phyloP scores from a whole-genome alignment of 2,797 vertebrate species.

The Brotula barbata region DNA sequence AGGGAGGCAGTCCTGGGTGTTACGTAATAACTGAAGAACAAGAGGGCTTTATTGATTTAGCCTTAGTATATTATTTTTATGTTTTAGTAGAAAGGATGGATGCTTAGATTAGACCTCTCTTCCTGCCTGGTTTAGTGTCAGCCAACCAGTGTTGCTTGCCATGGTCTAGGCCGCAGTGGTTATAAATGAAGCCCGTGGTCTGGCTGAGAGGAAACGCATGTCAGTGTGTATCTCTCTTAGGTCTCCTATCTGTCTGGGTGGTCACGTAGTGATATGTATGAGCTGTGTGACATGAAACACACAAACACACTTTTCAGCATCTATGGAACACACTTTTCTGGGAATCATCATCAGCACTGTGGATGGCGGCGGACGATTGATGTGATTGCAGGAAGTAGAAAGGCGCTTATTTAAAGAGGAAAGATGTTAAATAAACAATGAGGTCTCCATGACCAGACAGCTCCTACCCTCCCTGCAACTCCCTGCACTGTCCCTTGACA shows the following conservation, averaged over 20 bases:
- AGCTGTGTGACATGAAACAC: constrained; percentile 5
- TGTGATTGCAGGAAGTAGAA: constrained; percentile 19
- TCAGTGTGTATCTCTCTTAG: background rate
- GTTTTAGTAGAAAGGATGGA: background rate
- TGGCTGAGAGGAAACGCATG: background rate
- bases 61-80: background rate
- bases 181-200: constrained; percentile 31
- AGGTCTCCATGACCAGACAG: constrained; percentile 11
- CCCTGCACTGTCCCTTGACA: constrained; percentile 6
- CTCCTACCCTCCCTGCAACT: background rate
- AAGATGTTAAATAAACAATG: constrained; percentile 52
- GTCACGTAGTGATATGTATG: constrained; percentile 33
- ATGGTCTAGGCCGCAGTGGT: background rate
- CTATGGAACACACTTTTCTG: constrained; percentile 33
- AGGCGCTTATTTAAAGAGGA: constrained; percentile 49
- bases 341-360: constrained; percentile 18
- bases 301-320: constrained; percentile 8
- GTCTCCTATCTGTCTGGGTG: constrained; percentile 52
- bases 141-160: too few relatives aligned
- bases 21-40: constrained; percentile 24
- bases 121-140: background rate
- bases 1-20: constrained; percentile 1
- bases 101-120: background rate
- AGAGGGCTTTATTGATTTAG: constrained; percentile 4
- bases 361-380: constrained; percentile 46